phyloP scores from a whole-genome alignment of 2,113 vertebrate species.

The Phylloscopus trochilus region DNA sequence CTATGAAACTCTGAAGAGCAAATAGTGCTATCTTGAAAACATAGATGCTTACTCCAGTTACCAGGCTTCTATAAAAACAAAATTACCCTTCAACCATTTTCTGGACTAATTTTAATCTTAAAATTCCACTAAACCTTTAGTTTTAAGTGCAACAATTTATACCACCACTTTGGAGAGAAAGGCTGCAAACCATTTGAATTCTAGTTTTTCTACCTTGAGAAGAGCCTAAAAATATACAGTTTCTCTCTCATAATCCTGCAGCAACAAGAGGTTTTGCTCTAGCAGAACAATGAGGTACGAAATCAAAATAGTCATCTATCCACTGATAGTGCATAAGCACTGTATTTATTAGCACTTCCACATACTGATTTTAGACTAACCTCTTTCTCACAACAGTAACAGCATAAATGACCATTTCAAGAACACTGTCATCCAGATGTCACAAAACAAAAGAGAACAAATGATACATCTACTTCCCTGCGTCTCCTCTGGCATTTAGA shows the following conservation, averaged over 20 bases:
- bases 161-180: neutral
- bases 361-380: slow-evolving; percentile 3
- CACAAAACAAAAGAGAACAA: slow-evolving; percentile 17
- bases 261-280: neutral
- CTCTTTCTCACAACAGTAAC: neutral
- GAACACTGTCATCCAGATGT: slow-evolving; percentile 12
- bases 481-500: neutral
- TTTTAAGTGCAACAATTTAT: neutral
- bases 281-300: neutral
- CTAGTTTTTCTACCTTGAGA: neutral
- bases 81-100: neutral
- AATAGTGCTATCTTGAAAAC: neutral
- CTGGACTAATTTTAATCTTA: neutral
- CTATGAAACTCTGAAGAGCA: neutral
- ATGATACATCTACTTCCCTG: neutral
- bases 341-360: slow-evolving; percentile 18
- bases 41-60: neutral
- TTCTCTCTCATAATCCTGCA: neutral
- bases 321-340: neutral
- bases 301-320: slow-evolving; percentile 7
- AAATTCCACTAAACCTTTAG: neutral
- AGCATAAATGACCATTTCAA: slow-evolving; percentile 25
- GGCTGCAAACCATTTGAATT: neutral
- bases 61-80: neutral
- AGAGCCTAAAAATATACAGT: neutral